These are phyloP conservation scores for Leptinotarsa haldemani DNA, from an alignment of 2,888 invertebrate species.

Conservation along the genomic window DNA sequence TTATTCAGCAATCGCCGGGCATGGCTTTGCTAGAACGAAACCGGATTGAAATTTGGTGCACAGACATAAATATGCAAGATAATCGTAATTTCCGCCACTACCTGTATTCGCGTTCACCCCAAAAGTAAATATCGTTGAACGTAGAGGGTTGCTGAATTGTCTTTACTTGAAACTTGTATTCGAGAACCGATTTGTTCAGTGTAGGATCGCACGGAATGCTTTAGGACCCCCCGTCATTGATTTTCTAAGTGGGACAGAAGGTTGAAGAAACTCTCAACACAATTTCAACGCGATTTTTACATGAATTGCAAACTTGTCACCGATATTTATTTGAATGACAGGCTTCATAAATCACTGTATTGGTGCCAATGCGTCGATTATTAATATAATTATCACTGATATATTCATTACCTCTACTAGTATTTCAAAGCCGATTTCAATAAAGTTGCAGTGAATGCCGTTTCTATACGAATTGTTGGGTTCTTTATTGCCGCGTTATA, in stretches of 20 bases:
- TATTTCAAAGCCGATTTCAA: constrained; percentile 20
- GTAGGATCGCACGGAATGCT: no score
- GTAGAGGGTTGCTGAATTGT: no score
- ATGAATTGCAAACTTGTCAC: not conserved
- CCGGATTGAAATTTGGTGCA: constrained; percentile 20
- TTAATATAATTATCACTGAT: constrained; percentile 11
- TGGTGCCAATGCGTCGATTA: constrained; percentile 1
- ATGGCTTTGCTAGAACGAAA: constrained; percentile 34
- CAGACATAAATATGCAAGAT: constrained; percentile 2
- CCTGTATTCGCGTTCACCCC: not conserved
- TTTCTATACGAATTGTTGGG: constrained; percentile 19
- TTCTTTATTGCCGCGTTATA: constrained; percentile 18
- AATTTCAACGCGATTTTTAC: not conserved
- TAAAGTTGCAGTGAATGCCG: constrained; percentile 3
- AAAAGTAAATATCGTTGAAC: no score
- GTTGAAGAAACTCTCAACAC: no score
- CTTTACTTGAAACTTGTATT: no score
- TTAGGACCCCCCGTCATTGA: no score
- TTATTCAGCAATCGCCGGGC: constrained; percentile 29
- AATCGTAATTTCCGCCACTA: constrained; percentile 13
- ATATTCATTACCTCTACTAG: constrained; percentile 20
- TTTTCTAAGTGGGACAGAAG: no score
- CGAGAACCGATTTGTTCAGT: no score
- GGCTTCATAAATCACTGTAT: constrained; percentile 8
- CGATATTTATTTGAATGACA: not conserved